A percentile compares a stretch with the other conserved stretches of the same genome.
Evolutionary conservation across 2,113 vertebrate genomes (phyloP).

Genomic region (Corythornis madagascariensis): DNA sequence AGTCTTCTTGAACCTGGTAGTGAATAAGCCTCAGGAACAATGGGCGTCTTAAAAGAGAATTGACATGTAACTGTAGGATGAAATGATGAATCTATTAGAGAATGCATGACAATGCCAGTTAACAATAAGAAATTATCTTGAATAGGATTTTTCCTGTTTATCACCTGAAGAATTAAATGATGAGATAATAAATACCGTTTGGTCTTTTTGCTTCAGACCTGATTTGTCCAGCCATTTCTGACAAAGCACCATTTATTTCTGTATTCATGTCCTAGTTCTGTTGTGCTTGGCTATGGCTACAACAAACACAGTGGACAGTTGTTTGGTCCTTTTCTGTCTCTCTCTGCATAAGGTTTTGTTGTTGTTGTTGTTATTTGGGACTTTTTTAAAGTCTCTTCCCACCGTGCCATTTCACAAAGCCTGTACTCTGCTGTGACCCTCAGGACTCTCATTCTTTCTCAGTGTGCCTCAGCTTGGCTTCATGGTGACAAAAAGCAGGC

Average conservation of each 20-base stretch:
- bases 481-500: conserved; percentile 4
- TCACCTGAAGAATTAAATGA: not conserved
- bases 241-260: not conserved
- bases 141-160: not conserved
- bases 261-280: not conserved
- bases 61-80: not conserved
- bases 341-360: not conserved
- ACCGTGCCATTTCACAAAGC: not conserved
- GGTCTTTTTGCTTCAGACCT: not conserved
- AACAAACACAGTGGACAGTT: not conserved
- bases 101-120: not conserved
- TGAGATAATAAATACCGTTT: not conserved
- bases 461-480: not conserved
- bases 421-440: not conserved
- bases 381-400: not conserved
- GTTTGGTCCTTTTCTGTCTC: not conserved
- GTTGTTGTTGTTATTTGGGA: not conserved
- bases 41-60: not conserved
- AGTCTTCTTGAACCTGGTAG: not conserved
- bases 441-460: rapidly evolving
- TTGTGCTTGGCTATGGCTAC: not conserved
- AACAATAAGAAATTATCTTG: not conserved
- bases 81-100: not conserved
- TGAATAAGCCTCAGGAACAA: not conserved
- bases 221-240: not conserved